Conservation (phyloP, 1,140 invertebrate species). For the Matsumurasca onukii region DNA sequence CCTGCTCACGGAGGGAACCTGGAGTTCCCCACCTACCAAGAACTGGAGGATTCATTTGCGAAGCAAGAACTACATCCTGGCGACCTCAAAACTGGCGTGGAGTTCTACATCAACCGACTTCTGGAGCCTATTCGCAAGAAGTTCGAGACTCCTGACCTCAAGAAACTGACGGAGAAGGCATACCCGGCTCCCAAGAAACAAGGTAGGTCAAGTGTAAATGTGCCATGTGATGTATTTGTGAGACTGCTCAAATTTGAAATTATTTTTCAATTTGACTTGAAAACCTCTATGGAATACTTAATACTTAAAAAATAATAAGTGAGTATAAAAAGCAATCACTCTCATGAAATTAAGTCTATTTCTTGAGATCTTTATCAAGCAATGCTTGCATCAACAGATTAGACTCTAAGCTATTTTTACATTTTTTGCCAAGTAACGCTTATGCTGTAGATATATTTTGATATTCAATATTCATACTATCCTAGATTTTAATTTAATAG, state of each 20-base stretch:
- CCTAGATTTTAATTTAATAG: too few relatives aligned
- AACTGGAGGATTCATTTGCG: constrained; percentile 76
- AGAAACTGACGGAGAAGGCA: constrained; percentile 67
- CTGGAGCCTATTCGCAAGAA: constrained; percentile 88
- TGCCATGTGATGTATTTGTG: not conserved
- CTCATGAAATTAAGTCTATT: too few relatives aligned
- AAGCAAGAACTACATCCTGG: constrained; percentile 87
- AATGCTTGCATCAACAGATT: too few relatives aligned
- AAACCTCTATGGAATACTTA: not conserved
- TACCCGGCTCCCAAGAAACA: constrained; percentile 73
- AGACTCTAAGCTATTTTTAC: too few relatives aligned
- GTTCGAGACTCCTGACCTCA: constrained; percentile 79
- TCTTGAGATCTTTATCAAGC: too few relatives aligned
- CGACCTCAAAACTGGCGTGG: constrained; percentile 86
- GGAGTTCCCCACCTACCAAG: constrained; percentile 70
- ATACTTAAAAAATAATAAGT: not conserved
- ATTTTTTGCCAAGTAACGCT: too few relatives aligned
- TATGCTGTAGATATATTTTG: too few relatives aligned
- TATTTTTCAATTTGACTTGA: not conserved
- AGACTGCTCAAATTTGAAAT: not conserved
- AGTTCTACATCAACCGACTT: constrained; percentile 82
- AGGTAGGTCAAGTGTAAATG: constrained; percentile 18
- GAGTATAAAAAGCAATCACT: too few relatives aligned
- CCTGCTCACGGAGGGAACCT: constrained; percentile 69
- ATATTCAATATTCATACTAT: too few relatives aligned